Evolutionary conservation across 2,113 vertebrate species (phyloP).

Genomic region (Mormoops blainvillei): DNA sequence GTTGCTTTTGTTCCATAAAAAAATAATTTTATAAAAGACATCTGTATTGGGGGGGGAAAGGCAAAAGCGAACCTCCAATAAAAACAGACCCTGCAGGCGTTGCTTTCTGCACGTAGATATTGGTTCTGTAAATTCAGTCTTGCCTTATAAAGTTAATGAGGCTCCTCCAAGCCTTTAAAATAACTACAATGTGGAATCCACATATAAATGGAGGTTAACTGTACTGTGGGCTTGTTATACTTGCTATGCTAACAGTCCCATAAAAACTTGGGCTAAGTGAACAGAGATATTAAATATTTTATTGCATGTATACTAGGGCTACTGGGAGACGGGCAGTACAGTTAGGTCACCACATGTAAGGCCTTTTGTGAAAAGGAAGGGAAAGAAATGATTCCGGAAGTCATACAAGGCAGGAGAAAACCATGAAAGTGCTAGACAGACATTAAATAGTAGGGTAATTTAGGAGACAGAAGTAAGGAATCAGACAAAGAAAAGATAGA

Average conservation of each 20-base stretch:
- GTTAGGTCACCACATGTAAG: background rate
- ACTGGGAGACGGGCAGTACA: background rate
- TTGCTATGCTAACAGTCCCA: conserved; percentile 38
- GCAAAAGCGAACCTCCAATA: conserved; percentile 54
- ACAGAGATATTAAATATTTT: conserved; percentile 56
- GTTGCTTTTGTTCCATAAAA: conserved; percentile 69
- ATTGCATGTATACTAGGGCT: background rate
- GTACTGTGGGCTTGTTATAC: conserved; percentile 34
- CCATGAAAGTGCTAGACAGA: background rate
- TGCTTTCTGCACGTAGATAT: conserved; percentile 53
- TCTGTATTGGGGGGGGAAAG: conserved; percentile 39
- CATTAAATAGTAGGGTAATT: background rate
- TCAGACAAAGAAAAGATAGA: background rate
- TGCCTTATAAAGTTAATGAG: conserved; percentile 75
- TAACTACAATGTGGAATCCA: conserved; percentile 41
- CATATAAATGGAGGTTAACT: conserved; percentile 63
- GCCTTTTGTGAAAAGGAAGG: background rate
- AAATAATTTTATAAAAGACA: conserved; percentile 68
- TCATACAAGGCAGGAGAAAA: background rate
- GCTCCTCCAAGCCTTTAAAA: conserved; percentile 66
- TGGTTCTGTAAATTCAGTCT: conserved; percentile 78
- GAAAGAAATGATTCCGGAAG: background rate
- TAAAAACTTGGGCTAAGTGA: conserved; percentile 53
- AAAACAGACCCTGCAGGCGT: conserved; percentile 60
- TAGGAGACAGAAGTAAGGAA: background rate